phyloP scores from a whole-genome alignment of 2,113 vertebrate genomes.

The Ammospiza caudacuta region DNA sequence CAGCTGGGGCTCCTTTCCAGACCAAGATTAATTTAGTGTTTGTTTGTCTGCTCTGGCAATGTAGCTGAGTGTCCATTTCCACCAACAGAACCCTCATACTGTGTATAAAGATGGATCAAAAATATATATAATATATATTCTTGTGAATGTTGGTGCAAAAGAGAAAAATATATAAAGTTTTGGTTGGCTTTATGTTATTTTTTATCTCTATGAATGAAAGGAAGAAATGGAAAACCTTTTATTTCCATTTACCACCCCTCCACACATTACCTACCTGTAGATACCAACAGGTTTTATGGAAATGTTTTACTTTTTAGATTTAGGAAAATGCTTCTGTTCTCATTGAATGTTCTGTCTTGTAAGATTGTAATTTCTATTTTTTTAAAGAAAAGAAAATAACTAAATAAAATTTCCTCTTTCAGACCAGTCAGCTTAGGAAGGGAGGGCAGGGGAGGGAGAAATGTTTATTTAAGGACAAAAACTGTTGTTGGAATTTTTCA shows the following conservation, averaged over 20 bases:
- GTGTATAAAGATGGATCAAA: conserved; percentile 58
- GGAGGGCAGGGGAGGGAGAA: conserved; percentile 32
- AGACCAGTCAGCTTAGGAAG: conserved; percentile 41
- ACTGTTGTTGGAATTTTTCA: conserved; percentile 56
- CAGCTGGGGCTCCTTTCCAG: neutral
- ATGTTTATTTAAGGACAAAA: conserved; percentile 61
- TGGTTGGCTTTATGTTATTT: conserved; percentile 54
- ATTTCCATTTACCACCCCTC: conserved; percentile 18
- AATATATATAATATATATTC: conserved; percentile 68
- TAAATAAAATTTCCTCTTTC: conserved; percentile 72
- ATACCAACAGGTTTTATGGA: conserved; percentile 27
- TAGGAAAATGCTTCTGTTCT: conserved; percentile 68
- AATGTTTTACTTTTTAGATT: conserved; percentile 62
- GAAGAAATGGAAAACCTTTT: conserved; percentile 36
- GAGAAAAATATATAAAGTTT: conserved; percentile 51
- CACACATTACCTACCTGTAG: conserved; percentile 29
- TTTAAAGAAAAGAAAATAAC: conserved; percentile 84
- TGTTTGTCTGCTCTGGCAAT: conserved; percentile 23
- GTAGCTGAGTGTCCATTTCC: conserved; percentile 54
- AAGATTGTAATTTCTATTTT: conserved; percentile 90
- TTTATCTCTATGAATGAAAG: conserved; percentile 58
- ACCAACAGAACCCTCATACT: conserved; percentile 62
- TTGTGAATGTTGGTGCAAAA: conserved; percentile 74
- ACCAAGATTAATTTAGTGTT: neutral
- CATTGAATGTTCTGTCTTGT: conserved; percentile 80